These are phyloP conservation scores for Griposia aprilina DNA, from an alignment of 2,888 invertebrate genomes.

Conservation along the genomic window DNA sequence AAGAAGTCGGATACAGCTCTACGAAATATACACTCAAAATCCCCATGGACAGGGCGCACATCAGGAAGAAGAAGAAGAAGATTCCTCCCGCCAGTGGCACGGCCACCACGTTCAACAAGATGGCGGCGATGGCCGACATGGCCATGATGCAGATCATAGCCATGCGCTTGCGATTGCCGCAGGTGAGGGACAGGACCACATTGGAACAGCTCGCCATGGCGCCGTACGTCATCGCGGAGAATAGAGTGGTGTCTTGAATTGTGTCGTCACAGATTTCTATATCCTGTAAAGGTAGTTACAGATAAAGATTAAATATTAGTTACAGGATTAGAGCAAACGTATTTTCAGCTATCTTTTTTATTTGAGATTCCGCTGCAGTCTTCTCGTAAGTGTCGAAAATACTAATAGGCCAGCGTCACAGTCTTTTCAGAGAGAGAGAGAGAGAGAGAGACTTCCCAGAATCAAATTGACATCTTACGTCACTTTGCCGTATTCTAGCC, in stretches of 20 bases:
- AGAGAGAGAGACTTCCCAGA: no score
- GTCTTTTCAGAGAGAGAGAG: no score
- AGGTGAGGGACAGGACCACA: constrained; percentile 84
- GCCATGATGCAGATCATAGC: constrained; percentile 84
- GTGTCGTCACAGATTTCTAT: constrained; percentile 84
- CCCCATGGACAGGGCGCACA: constrained; percentile 86
- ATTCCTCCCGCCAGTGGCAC: constrained; percentile 85
- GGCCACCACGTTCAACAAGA: constrained; percentile 81
- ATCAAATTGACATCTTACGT: no score
- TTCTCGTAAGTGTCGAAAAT: no score
- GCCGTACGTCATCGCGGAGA: constrained; percentile 87
- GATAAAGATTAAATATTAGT: no score
- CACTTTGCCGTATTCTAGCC: no score
- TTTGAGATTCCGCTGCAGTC: no score
- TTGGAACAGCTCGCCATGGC: constrained; percentile 84
- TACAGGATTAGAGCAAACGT: no score
- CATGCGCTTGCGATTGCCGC: constrained; percentile 82
- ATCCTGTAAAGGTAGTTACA: constrained; percentile 66
- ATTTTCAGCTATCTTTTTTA: no score
- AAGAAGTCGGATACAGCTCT: constrained; percentile 86
- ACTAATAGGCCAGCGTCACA: no score
- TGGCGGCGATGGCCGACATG: constrained; percentile 77
- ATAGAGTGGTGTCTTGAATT: constrained; percentile 84
- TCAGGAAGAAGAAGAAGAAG: constrained; percentile 86
- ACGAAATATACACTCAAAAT: constrained; percentile 87